Evolutionary conservation across 2,888 invertebrate genomes (phyloP), one percentile per base, ranked within the genome.

Genomic region (Coelopa pilipes): DNA sequence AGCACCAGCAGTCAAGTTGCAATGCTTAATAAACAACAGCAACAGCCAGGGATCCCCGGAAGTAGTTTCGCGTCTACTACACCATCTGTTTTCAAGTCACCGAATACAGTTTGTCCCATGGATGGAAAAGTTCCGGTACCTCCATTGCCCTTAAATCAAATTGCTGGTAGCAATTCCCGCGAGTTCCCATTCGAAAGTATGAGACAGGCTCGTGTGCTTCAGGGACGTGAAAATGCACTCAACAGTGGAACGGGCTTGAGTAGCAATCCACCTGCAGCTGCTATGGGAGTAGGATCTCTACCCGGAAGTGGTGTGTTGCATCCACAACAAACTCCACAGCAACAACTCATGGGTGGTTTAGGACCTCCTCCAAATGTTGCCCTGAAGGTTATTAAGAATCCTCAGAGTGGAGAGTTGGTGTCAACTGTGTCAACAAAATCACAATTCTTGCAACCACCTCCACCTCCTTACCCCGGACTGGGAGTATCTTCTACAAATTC

Each of bases 181-280:
- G 91, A 91, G 84, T 96, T 93, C 88, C 96, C 96, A 59, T 96
- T 96, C 87, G 94, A 95, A 82, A 96, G 96, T 87, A 96, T 96
- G 96, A 95, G 95, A 65, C 94, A 94, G 84, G 94, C 94, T 77
- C 92, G 95, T 86, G 94, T 95, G 68, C 93, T 95, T 88, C 95
- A 95, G 83, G 91, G 92, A 82, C 91, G 93, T 82, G 71, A 71
- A 21, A 71, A 65, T 46, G 71, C 63, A 13, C 63, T 65, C 21
- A 71, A 21, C 47, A 70, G 45, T 19, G 70, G 62, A n/a, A 45
- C 69, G n/a, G 34, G 4, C 34, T 34, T 62, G 62, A 69, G n/a
- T 17, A 19, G 34, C 2, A 34, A 21, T 75, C 73, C 70, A 57
- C 74, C 72, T 73, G 72, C 70, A 53, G 62, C 76, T 10, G 63